Percentiles rank a stretch among this genome's conserved stretches.
These are phyloP conservation scores for Scartelaos histophorus DNA, from an alignment of 2,113 vertebrate species.

Conservation along the genomic window DNA sequence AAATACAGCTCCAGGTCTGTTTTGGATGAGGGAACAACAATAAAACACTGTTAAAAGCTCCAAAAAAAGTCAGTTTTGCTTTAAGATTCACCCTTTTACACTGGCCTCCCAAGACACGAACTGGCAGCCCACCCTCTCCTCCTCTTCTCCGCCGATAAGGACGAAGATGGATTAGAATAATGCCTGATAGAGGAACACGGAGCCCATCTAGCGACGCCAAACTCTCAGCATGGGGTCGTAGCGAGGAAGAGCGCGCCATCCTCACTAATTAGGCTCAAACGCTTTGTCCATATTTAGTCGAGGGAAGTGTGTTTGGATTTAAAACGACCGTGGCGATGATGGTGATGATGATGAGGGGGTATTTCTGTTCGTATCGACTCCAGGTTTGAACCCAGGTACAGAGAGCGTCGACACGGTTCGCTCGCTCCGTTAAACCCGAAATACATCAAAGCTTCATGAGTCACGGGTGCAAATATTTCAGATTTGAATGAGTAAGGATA, in stretches of 20 bases:
- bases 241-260: slow-evolving; percentile 35
- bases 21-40: too few species aligned
- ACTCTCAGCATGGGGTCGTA: slow-evolving; percentile 42
- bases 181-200: slow-evolving; percentile 38
- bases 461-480: neutral
- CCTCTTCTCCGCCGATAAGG: slow-evolving; percentile 43
- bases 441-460: neutral
- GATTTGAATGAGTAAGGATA: neutral
- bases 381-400: neutral
- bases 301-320: neutral
- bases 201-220: slow-evolving; percentile 51
- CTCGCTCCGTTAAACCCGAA: neutral
- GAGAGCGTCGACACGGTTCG: neutral
- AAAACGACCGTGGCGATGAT: neutral
- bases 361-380: slow-evolving; percentile 5
- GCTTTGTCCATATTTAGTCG: slow-evolving; percentile 35
- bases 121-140: slow-evolving; percentile 39
- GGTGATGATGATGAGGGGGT: neutral
- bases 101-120: slow-evolving; percentile 34
- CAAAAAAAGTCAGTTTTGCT: too few species aligned
- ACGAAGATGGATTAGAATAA: slow-evolving; percentile 59
- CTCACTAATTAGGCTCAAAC: slow-evolving; percentile 56
- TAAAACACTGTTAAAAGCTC: too few species aligned
- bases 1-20: too few species aligned
- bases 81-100: slow-evolving; percentile 15